These are phyloP conservation scores for Bucorvus abyssinicus DNA, from an alignment of 2,797 vertebrate genomes.

Conservation along the genomic window DNA sequence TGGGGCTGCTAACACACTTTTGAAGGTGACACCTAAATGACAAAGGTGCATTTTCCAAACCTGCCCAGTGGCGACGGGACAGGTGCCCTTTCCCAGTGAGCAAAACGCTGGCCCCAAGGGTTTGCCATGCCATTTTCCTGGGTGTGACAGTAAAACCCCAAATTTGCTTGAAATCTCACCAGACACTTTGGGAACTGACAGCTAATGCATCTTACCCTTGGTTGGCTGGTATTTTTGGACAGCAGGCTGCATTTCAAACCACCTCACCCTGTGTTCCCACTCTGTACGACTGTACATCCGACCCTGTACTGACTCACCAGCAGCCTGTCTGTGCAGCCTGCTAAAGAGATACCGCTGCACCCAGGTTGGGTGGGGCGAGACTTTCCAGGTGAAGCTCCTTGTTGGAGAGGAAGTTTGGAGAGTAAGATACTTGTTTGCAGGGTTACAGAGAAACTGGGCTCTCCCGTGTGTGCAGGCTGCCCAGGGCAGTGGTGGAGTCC, in stretches of 20 bases:
- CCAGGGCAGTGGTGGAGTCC: background rate
- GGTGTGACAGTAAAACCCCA: background rate
- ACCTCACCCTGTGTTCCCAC: constrained; percentile 10
- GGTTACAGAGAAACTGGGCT: background rate
- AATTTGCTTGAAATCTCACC: constrained; percentile 36
- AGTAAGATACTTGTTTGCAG: background rate
- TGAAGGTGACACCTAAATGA: background rate
- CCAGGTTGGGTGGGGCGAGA: background rate
- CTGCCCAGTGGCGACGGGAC: background rate
- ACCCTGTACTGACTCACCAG: background rate
- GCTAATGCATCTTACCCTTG: constrained; percentile 31
- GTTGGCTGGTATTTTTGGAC: constrained; percentile 54
- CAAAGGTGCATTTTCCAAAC: background rate
- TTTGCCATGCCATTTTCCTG: background rate
- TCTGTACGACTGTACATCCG: background rate
- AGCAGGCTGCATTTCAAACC: constrained; percentile 24
- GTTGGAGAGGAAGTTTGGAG: constrained; percentile 8
- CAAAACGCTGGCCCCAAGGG: background rate
- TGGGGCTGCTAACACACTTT: background rate
- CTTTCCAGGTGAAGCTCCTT: background rate
- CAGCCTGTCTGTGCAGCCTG: background rate
- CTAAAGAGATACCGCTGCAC: background rate
- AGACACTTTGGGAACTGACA: constrained; percentile 31
- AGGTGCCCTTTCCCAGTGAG: background rate
- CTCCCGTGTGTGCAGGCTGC: rapidly evolving